Base-by-base conservation (phyloP, 2,888 invertebrate genomes). In the Callyntrura guangdongensis region DNA sequence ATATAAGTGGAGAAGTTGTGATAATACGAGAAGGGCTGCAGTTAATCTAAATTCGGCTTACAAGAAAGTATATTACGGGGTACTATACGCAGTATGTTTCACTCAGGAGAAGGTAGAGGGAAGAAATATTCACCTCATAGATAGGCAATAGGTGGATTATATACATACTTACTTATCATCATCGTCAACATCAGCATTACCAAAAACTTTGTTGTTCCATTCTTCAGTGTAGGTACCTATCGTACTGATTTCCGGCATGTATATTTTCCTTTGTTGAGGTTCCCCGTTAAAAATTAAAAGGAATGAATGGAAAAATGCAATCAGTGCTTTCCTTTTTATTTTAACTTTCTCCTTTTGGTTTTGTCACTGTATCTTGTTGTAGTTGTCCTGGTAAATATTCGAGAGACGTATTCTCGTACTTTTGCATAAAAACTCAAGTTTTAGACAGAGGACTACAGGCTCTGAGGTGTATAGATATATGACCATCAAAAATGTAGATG, bases 261-360 rank as follows among this genome's bases (percentile, higher is more conserved):
- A 36, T 36, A 4, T 47, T 6, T 49, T 11, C 49, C 61, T 45
- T 36, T 17, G 0, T 11, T 59, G 17, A 36, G 53, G 45, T 72
- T 69, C 59, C 22, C 27, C 72, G 49, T 67, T 45, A 83, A 67
- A 82, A 81, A 59, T 59, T 77, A 81, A 81, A 64, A 27, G 17
- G 64, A 47, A 61, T 64, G 82, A 82, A 82, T 79, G 59, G 27
- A 79, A 79, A 56, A 77, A 2, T 25, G 53, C 53, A 49, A 53
- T 77, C 77, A 53, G 53, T 53, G 77, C 56, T 17, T 77, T 53
- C n/a, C 77, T 53, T 20, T 47, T 27, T 67, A 1, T 59, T 5
- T 11, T 25, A 22, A 64, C 20, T 22, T 64, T 64, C 36, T 36
- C 20, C 45, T 72, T 72, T 72, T 22, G n/a, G n/a, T n/a, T n/a